These are phyloP conservation scores for Chelon labrosus DNA, from an alignment of 2,797 vertebrate genomes.

Conservation along the genomic window DNA sequence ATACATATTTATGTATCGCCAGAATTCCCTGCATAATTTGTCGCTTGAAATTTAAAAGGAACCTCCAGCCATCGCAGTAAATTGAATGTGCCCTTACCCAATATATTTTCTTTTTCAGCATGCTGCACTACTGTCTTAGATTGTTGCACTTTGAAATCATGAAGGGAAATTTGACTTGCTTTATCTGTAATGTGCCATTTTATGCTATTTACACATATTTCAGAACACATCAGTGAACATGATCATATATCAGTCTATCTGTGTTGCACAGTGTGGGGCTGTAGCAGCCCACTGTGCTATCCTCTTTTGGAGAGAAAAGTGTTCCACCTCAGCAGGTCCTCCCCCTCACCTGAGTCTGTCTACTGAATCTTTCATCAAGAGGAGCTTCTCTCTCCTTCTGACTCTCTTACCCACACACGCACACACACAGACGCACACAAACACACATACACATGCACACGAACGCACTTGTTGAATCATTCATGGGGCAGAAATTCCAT, in stretches of 20 bases:
- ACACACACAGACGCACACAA: conserved; percentile 7
- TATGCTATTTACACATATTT: conserved; percentile 73
- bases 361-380: conserved; percentile 83
- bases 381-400: conserved; percentile 52
- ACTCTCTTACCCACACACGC: conserved; percentile 9
- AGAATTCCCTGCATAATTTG: conserved; percentile 63
- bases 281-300: conserved; percentile 74
- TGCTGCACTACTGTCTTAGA: conserved; percentile 42
- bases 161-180: conserved; percentile 55
- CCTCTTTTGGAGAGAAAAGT: conserved; percentile 77
- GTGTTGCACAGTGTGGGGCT: conserved; percentile 65
- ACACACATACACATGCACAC: conserved; percentile 27
- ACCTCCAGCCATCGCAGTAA: conserved; percentile 54
- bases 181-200: conserved; percentile 71
- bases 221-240: conserved; percentile 71
- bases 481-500: conserved; percentile 76
- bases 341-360: conserved; percentile 80
- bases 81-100: conserved; percentile 56
- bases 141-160: conserved; percentile 44
- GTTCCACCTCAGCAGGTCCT: conserved; percentile 81
- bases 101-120: conserved; percentile 56
- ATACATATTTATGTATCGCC: conserved; percentile 59
- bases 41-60: conserved; percentile 68
- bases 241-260: conserved; percentile 75
- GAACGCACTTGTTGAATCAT: conserved; percentile 80